Conservation (phyloP, 2,797 vertebrate species). For the Thripadectes ignobilis region DNA sequence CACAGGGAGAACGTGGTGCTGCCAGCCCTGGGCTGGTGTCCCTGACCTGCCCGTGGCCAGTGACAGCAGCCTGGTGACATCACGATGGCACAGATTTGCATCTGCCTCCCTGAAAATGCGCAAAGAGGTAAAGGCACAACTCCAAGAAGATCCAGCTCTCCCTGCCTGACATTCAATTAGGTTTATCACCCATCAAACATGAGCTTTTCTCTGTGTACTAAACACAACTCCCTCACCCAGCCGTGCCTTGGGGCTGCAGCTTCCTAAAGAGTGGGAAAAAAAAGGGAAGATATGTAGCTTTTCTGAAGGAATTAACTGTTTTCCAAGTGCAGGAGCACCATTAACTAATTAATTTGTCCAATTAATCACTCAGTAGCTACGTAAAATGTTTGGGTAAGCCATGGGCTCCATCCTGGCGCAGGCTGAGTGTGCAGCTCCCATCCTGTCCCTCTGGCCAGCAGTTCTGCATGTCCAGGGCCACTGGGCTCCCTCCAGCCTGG, state of each 20-base stretch:
- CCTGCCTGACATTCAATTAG: background rate
- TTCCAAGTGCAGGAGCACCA: background rate
- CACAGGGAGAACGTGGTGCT: background rate
- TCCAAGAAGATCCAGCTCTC: background rate
- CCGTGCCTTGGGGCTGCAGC: accelerated
- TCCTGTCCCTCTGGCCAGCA: background rate
- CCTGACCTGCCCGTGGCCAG: background rate
- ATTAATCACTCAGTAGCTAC: background rate
- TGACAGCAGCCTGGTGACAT: background rate
- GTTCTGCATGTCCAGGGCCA: background rate
- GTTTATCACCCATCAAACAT: background rate
- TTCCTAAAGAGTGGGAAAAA: background rate
- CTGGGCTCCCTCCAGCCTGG: background rate
- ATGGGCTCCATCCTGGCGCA: background rate
- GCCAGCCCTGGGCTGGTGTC: background rate
- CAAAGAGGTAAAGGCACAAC: background rate
- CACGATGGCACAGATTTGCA: background rate
- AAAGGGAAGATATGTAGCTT: background rate
- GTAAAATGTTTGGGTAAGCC: background rate
- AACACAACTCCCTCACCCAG: background rate
- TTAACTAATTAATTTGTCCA: background rate
- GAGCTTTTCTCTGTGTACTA: background rate
- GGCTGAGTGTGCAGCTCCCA: background rate
- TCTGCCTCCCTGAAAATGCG: background rate
- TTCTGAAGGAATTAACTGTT: background rate